Conservation (phyloP, 2,797 vertebrate genomes). For the Brachymystax lenok region DNA sequence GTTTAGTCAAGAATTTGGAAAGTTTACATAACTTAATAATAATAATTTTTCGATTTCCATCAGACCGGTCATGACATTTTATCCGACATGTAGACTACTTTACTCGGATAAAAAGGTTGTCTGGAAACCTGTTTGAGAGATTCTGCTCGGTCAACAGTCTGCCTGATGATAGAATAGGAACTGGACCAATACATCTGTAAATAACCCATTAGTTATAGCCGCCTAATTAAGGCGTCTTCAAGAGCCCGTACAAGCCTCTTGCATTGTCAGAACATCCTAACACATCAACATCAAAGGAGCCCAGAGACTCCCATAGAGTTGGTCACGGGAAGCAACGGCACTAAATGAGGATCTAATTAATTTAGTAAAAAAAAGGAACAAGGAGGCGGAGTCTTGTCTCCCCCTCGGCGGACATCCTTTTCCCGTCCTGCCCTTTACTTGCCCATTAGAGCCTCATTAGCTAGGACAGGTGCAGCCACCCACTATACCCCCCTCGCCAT, state of each 20-base stretch:
- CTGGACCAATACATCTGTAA: neutral
- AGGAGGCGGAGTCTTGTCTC: conserved; percentile 35
- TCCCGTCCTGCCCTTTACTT: conserved; percentile 47
- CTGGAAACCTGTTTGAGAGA: conserved; percentile 10
- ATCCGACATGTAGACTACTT: too few relatives aligned
- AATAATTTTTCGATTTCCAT: too few relatives aligned
- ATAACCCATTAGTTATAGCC: neutral
- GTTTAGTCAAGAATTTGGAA: too few relatives aligned
- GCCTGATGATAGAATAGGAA: neutral
- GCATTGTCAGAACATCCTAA: neutral
- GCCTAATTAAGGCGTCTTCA: neutral
- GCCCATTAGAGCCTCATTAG: conserved; percentile 79
- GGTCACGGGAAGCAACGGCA: conserved; percentile 32
- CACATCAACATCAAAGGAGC: conserved; percentile 26
- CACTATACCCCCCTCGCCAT: conserved; percentile 56
- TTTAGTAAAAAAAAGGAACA: conserved; percentile 58
- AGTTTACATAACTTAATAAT: too few relatives aligned
- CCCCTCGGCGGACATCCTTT: conserved; percentile 48
- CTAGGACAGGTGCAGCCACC: conserved; percentile 78
- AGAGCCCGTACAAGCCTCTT: neutral
- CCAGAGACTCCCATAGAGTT: conserved; percentile 20
- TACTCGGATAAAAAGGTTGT: too few relatives aligned
- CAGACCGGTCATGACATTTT: too few relatives aligned
- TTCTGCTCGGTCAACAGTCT: conserved; percentile 13
- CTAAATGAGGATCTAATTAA: conserved; percentile 59